Conservation (phyloP, 2,888 invertebrate genomes). For the Lamellibrachia columna region DNA sequence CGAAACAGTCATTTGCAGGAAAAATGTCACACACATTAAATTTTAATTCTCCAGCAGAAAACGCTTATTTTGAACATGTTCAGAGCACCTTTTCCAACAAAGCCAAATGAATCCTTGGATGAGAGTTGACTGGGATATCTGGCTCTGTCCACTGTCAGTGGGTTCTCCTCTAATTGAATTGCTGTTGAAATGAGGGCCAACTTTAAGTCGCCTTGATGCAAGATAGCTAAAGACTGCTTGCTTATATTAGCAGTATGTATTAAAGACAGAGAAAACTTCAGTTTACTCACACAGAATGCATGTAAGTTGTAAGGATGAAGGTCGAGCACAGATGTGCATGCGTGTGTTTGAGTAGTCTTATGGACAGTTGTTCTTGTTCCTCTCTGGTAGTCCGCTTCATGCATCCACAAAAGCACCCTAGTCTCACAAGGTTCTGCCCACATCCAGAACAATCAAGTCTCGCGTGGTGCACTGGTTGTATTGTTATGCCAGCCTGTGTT, state of each 20-base stretch:
- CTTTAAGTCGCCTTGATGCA: not conserved
- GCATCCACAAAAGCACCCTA: not conserved
- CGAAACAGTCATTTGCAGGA: too few species aligned
- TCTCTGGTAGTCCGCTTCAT: not conserved
- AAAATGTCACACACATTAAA: too few species aligned
- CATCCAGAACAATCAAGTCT: not conserved
- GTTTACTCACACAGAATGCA: not conserved
- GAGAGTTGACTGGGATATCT: not conserved
- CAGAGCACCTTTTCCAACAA: too few species aligned
- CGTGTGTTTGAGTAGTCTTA: not conserved
- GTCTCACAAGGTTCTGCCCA: not conserved
- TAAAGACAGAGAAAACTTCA: not conserved
- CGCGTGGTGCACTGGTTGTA: not conserved
- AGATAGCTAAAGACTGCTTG: too few species aligned
- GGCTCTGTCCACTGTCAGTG: not conserved
- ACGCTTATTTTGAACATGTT: not conserved
- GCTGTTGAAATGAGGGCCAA: not conserved
- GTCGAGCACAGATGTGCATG: not conserved
- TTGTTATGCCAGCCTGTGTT: not conserved
- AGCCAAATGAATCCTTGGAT: too few species aligned
- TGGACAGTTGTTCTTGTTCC: not conserved
- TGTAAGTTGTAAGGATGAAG: not conserved
- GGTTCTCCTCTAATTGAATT: not conserved
- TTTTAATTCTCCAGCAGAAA: not conserved
- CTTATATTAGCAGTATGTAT: too few species aligned